Evolutionary conservation across 2,113 vertebrate genomes (phyloP), one percentile per base, ranked within the genome.

Genomic region (Petroica traversi): DNA sequence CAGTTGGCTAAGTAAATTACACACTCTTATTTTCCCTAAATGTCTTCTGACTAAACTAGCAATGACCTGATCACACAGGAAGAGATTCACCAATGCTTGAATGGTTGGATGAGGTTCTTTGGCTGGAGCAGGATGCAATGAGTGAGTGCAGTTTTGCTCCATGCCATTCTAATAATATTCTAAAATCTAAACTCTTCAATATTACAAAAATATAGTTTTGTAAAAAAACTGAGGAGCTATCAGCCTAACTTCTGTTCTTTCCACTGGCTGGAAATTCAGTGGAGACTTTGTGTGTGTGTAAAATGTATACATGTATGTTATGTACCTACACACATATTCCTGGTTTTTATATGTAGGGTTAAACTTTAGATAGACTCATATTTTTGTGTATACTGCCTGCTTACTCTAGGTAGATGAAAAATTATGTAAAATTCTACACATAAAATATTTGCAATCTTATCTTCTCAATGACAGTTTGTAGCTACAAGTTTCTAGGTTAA

Each of bases 251-350:
- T 74, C 33, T 34, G 4, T 45, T 57, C n/a, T 77, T 90, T 48
- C 48, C 22, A 7, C 19, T 40, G 31, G 13, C 22, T 72, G 17
- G 40, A 46, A 85, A 52, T 85, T 85, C 28, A 57, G 8, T 36
- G 31, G n/a, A 90, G 10, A 34, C 11, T 72, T 43, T 57, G 10
- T 52, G 16, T 55, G 4, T 34, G 6, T 41, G 13, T 71, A 40
- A 79, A 52, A 63, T 69, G 36, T 12, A 24, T 6, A 6, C 28
- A 5, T 20, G 7, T 34, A 17, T 74, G 11, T 43, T n/a, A 29
- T 11, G 13, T 33, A 71, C 6, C n/a, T 45, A 9, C 1, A 17
- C 0, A 0, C 28, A 13, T 68, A 64, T 31, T 6, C 25, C 54
- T 92, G 26, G 6, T 51, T 76, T 73, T 89, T 40, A 17, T 31